phyloP scores from a whole-genome alignment of 1,140 invertebrate species.

The Phymastichus coffea region DNA sequence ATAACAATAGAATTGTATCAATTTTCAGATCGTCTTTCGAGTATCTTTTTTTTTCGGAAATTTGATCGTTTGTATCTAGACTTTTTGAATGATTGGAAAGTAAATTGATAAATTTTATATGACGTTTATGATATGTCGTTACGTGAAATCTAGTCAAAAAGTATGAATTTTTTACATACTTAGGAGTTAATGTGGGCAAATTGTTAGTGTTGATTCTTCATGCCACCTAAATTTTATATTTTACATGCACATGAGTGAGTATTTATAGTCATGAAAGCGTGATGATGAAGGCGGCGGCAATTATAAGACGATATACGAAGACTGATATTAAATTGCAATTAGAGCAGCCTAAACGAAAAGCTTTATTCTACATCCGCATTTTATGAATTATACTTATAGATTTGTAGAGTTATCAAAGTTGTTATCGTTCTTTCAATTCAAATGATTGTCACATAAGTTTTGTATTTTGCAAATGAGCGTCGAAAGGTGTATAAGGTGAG shows the following conservation, averaged over 20 bases:
- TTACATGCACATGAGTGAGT: neutral
- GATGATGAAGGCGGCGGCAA: neutral
- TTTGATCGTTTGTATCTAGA: no score
- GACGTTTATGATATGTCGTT: no score
- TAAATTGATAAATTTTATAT: no score
- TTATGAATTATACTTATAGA: neutral
- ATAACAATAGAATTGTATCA: no score
- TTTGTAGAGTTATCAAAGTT: slow-evolving; percentile 4
- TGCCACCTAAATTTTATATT: neutral
- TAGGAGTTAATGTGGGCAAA: neutral
- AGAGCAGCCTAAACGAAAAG: neutral
- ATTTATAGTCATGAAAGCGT: neutral
- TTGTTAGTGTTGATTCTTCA: neutral
- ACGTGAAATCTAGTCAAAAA: no score
- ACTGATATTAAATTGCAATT: slow-evolving; percentile 4
- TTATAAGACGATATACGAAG: neutral
- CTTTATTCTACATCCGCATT: neutral
- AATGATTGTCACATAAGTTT: no score
- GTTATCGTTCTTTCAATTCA: no score
- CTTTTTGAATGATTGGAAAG: no score
- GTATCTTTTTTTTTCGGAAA: no score
- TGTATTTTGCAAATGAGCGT: neutral
- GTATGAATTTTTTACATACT: no score
- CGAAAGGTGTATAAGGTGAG: neutral
- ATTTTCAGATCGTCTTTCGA: no score